A percentile compares a stretch with the other conserved stretches of the same genome.
These are phyloP conservation scores for Lepus timidus DNA, from an alignment of 2,113 vertebrate species.

Conservation along the genomic window DNA sequence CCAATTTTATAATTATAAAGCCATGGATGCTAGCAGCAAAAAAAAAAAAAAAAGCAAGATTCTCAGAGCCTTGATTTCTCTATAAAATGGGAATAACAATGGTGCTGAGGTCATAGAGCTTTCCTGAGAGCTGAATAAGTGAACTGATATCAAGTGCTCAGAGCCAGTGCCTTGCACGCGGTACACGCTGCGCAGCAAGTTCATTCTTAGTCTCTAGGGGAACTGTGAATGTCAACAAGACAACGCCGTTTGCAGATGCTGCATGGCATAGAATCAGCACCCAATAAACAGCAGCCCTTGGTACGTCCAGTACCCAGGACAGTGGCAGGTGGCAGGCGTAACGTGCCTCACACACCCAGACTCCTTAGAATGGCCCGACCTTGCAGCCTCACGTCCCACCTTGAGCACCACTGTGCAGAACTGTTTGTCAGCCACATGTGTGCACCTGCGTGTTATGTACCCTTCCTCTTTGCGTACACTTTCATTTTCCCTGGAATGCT, in stretches of 20 bases:
- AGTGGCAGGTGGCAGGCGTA: background rate
- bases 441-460: rapidly evolving
- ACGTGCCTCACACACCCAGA: background rate
- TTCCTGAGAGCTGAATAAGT: background rate
- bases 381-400: background rate
- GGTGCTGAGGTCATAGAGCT: background rate
- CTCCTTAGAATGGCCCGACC: background rate
- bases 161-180: background rate
- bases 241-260: background rate
- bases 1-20: background rate
- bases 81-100: background rate
- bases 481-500: background rate
- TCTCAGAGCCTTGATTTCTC: background rate
- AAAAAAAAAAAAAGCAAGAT: background rate
- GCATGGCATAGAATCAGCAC: background rate
- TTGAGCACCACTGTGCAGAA: rapidly evolving
- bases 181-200: background rate
- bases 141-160: background rate
- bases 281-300: background rate
- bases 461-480: background rate
- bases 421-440: background rate
- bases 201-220: background rate
- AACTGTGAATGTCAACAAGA: background rate
- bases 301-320: background rate
- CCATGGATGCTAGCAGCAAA: background rate